Base-by-base conservation (phyloP, 1,140 invertebrate species). In the Zaprionus inermis region DNA sequence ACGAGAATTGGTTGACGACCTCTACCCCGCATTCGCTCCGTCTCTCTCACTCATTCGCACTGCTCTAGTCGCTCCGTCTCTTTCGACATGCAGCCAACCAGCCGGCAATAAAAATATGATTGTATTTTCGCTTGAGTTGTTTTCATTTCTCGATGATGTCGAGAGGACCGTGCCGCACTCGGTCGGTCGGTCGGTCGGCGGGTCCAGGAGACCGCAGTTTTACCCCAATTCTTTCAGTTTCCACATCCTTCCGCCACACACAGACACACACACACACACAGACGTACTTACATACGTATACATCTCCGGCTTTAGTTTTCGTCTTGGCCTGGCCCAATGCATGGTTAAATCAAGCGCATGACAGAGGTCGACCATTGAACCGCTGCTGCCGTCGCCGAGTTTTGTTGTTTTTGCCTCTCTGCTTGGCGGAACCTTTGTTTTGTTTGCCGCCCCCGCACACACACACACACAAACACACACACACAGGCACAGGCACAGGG, bases 91-190 rank as follows among this genome's bases (percentile, higher is more conserved):
- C 83, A 86, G 84, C 77, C 84, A 88, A 89, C 83, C 84, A 89
- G 84, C 77, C 79, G 84, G 83, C 83, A 88, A 88, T 88, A 88
- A 88, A 88, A 88, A 88, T 88, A 88, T 88, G 83, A 88, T 88
- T 88, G 83, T 88, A 88, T 88, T 88, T 88, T 88, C 83, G 83
- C 83, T 88, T 88, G 83, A 88, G 83, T 88, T 88, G 84, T 89
- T 88, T 88, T 88, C 83, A 89, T 89, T 88, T 88, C 83, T 86
- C 83, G 83, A 83, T 86, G 83, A 86, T 88, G 83, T 88, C 83
- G 83, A 88, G 81, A 85, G 83, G 69, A 77, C 81, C 78, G 68
- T 64, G 44, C 56, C n/a, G n/a, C 38, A 44, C 38, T 44, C 38
- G 36, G 36, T 38, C 36, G 5, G 36, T 64, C 75, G 44, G 41